Evolutionary conservation across 2,797 vertebrate species (phyloP).

Genomic region (Podarcis siculus): DNA sequence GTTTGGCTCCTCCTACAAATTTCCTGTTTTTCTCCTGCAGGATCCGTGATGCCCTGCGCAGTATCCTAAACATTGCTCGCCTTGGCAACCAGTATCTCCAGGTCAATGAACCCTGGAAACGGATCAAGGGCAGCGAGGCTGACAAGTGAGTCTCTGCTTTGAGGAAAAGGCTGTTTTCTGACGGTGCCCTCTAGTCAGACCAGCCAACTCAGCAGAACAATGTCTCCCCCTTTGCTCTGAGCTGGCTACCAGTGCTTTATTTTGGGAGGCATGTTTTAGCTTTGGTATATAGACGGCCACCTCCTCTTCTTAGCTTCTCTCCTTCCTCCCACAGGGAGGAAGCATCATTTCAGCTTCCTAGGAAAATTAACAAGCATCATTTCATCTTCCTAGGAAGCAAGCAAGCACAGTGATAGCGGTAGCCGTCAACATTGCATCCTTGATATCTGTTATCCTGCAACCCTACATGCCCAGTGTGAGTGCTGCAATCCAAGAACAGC

Average conservation of each 20-base stretch:
- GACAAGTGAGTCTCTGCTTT: conserved; percentile 79
- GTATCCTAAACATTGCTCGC: conserved; percentile 93
- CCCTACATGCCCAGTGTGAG: conserved; percentile 93
- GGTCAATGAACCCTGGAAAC: conserved; percentile 95
- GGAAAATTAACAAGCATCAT: conserved; percentile 64
- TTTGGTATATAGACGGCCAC: not conserved
- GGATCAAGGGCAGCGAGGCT: conserved; percentile 87
- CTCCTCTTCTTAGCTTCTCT: not conserved
- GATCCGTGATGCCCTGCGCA: conserved; percentile 92
- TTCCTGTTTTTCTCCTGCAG: conserved; percentile 67
- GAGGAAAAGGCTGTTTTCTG: not conserved
- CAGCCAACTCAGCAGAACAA: not conserved
- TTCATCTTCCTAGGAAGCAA: conserved; percentile 77
- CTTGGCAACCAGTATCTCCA: conserved; percentile 98
- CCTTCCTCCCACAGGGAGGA: not conserved
- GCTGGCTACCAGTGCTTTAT: not conserved
- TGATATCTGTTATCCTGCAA: conserved; percentile 87
- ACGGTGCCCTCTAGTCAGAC: not conserved
- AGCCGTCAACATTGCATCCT: conserved; percentile 89
- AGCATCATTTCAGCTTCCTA: conserved; percentile 48
- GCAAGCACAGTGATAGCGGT: conserved; percentile 91
- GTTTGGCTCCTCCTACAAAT: not conserved
- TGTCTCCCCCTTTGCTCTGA: not conserved
- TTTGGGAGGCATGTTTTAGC: not conserved
- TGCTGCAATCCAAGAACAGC: conserved; percentile 86